phyloP scores from a whole-genome alignment of 2,113 vertebrate species.

The Chaetodon trifascialis region DNA sequence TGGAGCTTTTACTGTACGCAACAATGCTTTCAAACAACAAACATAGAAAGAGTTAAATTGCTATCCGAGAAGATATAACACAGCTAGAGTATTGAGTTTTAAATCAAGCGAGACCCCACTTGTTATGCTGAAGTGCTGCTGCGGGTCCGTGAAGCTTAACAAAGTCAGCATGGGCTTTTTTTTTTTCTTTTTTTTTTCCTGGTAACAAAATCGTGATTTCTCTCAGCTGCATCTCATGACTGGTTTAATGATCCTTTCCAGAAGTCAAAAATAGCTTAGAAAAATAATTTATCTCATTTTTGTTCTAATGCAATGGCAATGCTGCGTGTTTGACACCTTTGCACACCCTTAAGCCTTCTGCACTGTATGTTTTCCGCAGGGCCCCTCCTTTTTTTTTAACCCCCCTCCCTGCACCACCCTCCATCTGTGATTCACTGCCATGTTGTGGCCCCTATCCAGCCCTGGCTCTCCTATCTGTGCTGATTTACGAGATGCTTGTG shows the following conservation, averaged over 20 bases:
- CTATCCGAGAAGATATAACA: slow-evolving; percentile 49
- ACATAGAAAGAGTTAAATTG: slow-evolving; percentile 56
- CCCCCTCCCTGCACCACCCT: neutral
- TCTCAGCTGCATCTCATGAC: slow-evolving; percentile 42
- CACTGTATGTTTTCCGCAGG: neutral
- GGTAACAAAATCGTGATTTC: slow-evolving; percentile 47
- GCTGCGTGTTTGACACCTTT: slow-evolving; percentile 53
- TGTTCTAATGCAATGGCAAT: slow-evolving; percentile 40
- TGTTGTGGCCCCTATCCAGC: slow-evolving; percentile 38
- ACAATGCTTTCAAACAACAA: slow-evolving; percentile 53
- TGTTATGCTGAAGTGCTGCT: slow-evolving; percentile 52
- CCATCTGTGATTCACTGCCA: slow-evolving; percentile 39
- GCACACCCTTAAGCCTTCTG: slow-evolving; percentile 22
- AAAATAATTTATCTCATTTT: slow-evolving; percentile 74
- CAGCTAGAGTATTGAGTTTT: slow-evolving; percentile 38
- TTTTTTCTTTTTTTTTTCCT: neutral
- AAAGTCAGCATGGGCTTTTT: slow-evolving; percentile 30
- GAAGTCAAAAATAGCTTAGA: slow-evolving; percentile 81
- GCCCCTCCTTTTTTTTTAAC: neutral
- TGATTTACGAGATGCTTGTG: slow-evolving; percentile 55
- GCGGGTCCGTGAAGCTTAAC: slow-evolving; percentile 59
- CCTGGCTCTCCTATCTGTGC: slow-evolving; percentile 25
- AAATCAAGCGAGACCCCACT: slow-evolving; percentile 60
- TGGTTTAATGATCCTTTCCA: slow-evolving; percentile 44
- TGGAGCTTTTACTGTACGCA: slow-evolving; percentile 37